Conservation (phyloP, 2,113 vertebrate species). For the Onychostoma macrolepis region DNA sequence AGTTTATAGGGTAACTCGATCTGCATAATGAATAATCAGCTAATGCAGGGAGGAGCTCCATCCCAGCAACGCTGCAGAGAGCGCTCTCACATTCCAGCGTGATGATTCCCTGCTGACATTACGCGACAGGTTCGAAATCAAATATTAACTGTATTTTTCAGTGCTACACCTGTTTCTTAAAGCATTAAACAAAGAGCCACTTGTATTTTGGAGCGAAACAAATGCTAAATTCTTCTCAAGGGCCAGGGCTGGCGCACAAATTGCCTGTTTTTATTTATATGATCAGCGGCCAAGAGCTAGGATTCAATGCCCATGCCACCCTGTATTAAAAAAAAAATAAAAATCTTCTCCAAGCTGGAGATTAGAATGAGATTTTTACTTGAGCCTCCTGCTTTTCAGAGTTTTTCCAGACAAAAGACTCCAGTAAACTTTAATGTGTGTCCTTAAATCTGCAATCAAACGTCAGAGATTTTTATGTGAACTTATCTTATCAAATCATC, state of each 20-base stretch:
- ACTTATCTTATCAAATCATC: background rate
- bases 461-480: background rate
- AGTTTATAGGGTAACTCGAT: constrained; percentile 33
- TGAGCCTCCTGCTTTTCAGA: background rate
- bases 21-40: constrained; percentile 58
- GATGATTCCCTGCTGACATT: constrained; percentile 4
- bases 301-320: background rate
- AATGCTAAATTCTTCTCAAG: background rate
- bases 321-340: background rate
- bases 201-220: background rate
- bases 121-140: constrained; percentile 13
- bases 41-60: constrained; percentile 46
- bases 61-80: constrained; percentile 1
- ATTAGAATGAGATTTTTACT: background rate
- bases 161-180: constrained; percentile 16
- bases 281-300: background rate
- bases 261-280: constrained; percentile 2
- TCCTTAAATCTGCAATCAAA: background rate
- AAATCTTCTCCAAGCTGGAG: background rate
- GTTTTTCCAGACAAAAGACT: background rate
- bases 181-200: background rate
- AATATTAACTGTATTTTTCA: constrained; percentile 30
- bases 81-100: background rate
- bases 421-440: background rate
- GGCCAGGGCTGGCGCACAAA: background rate